Evolutionary conservation across 2,888 invertebrate genomes (phyloP).

Genomic region (Andrena fulva): DNA sequence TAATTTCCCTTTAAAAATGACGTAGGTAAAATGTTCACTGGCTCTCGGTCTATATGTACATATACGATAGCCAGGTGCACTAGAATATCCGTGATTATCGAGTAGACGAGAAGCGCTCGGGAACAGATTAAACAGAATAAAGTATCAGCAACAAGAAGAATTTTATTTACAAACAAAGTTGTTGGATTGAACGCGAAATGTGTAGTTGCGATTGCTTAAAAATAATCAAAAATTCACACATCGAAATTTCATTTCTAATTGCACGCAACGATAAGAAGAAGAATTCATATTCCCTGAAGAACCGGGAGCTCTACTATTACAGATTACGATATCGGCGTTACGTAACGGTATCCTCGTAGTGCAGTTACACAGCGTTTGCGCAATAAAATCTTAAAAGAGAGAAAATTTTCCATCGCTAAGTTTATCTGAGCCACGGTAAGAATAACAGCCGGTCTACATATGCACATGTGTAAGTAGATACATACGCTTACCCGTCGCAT

Average conservation of each 20-base stretch:
- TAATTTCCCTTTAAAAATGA: too few species aligned
- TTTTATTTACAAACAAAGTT: not conserved
- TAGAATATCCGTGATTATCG: not conserved
- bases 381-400: not conserved
- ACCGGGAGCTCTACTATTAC: not conserved
- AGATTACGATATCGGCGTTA: slow-evolving; percentile 12
- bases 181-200: not conserved
- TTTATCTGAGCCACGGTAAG: not conserved
- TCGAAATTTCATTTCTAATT: not conserved
- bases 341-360: not conserved
- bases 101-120: not conserved
- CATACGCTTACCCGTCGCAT: not conserved
- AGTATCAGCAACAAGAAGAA: not conserved
- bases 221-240: not conserved
- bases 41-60: too few species aligned
- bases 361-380: not conserved
- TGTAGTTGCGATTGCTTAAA: not conserved
- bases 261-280: not conserved
- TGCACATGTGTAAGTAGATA: not conserved
- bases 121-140: not conserved
- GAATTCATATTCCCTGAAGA: not conserved
- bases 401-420: not conserved
- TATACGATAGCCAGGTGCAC: not conserved
- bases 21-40: too few species aligned
- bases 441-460: not conserved